These are phyloP conservation scores for Monochamus saltuarius DNA, from an alignment of 1,140 invertebrate genomes.

Conservation along the genomic window DNA sequence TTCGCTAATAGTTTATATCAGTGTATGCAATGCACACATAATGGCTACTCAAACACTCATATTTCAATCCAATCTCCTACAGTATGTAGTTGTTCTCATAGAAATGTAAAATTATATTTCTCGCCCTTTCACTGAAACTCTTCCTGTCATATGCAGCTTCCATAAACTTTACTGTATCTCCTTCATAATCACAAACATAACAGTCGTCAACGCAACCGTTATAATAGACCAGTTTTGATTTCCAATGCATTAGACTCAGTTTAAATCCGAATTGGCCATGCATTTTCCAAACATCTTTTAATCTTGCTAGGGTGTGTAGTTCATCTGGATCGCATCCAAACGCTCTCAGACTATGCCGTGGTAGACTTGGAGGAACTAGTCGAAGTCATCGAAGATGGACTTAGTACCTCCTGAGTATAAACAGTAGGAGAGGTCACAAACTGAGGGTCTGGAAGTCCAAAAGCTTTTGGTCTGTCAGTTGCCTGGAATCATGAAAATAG, in stretches of 20 bases:
- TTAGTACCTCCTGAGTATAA: conserved; percentile 48
- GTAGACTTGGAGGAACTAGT: conserved; percentile 10
- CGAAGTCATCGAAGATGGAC: not conserved
- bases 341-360: conserved; percentile 1
- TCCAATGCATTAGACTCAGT: not conserved
- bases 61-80: too few species aligned
- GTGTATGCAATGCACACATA: too few species aligned
- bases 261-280: not conserved
- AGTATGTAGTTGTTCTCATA: conserved; percentile 6
- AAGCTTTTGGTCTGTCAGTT: conserved; percentile 38
- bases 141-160: not conserved
- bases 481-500: conserved; percentile 1
- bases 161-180: not conserved
- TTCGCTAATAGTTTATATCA: too few species aligned
- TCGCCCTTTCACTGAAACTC: not conserved
- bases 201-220: not conserved
- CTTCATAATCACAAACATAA: not conserved
- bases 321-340: conserved; percentile 5
- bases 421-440: conserved; percentile 59
- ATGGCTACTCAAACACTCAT: too few species aligned
- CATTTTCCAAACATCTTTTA: not conserved
- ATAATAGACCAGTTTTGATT: not conserved
- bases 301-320: not conserved
- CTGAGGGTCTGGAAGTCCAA: conserved; percentile 61
- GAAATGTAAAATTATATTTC: not conserved